These are phyloP conservation scores for Hylaea fasciaria DNA, from an alignment of 2,888 invertebrate species.

Conservation along the genomic window DNA sequence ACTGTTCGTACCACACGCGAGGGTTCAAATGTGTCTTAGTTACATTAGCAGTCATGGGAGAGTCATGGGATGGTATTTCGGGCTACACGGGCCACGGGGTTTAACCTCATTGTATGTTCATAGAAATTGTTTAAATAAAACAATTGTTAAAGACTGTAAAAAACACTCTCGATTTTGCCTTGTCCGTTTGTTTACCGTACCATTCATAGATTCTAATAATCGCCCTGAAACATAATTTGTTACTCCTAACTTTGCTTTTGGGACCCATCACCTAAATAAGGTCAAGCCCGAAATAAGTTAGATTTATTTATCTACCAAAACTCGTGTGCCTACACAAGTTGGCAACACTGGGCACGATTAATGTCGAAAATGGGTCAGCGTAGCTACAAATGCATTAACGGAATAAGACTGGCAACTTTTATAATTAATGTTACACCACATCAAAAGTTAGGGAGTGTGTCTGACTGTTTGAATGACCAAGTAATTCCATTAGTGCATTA, in stretches of 20 bases:
- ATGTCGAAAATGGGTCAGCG: slow-evolving; percentile 59
- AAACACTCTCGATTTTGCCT: no score
- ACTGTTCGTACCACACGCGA: no score
- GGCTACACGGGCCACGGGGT: no score
- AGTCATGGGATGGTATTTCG: no score
- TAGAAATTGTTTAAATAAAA: no score
- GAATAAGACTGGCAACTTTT: slow-evolving; percentile 64
- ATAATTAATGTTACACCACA: slow-evolving; percentile 68
- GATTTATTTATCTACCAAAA: slow-evolving; percentile 33
- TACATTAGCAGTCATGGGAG: no score
- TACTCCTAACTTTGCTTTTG: slow-evolving; percentile 18
- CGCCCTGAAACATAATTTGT: slow-evolving; percentile 8
- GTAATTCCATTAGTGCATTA: background rate
- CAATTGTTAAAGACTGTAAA: no score
- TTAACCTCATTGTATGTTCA: no score
- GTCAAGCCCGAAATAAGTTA: slow-evolving; percentile 26
- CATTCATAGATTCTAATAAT: background rate
- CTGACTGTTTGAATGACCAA: slow-evolving; percentile 29
- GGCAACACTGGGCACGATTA: slow-evolving; percentile 54
- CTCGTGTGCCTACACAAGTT: slow-evolving; percentile 38
- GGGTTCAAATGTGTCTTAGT: no score
- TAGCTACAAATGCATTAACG: slow-evolving; percentile 63
- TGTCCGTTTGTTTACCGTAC: no score
- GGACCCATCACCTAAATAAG: slow-evolving; percentile 22
- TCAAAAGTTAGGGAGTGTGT: slow-evolving; percentile 45